Evolutionary conservation across 1,140 invertebrate genomes (phyloP).

Genomic region (Telenomus remus): DNA sequence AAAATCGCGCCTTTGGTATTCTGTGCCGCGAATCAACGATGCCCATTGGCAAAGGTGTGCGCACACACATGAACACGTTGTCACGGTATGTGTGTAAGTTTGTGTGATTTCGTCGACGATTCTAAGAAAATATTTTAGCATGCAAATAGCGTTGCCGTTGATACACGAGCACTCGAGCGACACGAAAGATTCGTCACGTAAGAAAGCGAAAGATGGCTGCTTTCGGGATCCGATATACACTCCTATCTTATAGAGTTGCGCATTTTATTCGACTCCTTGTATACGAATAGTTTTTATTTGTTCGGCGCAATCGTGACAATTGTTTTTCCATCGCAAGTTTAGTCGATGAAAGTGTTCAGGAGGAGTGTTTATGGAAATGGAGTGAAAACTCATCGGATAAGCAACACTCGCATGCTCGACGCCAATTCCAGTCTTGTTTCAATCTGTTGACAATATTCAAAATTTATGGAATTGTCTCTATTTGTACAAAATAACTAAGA

Average conservation of each 20-base stretch:
- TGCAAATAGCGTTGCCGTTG: constrained; percentile 66
- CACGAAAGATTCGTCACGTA: constrained; percentile 67
- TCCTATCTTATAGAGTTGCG: constrained; percentile 37
- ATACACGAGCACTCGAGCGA: constrained; percentile 59
- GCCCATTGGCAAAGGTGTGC: constrained; percentile 26
- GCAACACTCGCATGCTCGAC: no score
- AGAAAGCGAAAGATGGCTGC: constrained; percentile 61
- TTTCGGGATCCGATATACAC: constrained; percentile 21
- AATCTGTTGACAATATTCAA: neutral
- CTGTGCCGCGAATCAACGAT: constrained; percentile 49
- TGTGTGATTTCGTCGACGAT: constrained; percentile 49
- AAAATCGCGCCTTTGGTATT: constrained; percentile 52
- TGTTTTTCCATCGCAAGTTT: no score
- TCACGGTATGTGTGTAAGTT: constrained; percentile 15
- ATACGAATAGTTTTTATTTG: no score
- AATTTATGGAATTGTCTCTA: no score
- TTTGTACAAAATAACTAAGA: no score
- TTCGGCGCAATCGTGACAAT: no score
- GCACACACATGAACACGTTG: constrained; percentile 36
- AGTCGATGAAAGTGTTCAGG: neutral
- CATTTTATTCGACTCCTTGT: no score
- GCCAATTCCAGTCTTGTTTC: no score
- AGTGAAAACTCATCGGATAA: constrained; percentile 1
- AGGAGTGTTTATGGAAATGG: neutral
- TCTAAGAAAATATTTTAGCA: constrained; percentile 67